Base-by-base conservation (phyloP, 1,140 invertebrate genomes). In the Drosophila burlai region DNA sequence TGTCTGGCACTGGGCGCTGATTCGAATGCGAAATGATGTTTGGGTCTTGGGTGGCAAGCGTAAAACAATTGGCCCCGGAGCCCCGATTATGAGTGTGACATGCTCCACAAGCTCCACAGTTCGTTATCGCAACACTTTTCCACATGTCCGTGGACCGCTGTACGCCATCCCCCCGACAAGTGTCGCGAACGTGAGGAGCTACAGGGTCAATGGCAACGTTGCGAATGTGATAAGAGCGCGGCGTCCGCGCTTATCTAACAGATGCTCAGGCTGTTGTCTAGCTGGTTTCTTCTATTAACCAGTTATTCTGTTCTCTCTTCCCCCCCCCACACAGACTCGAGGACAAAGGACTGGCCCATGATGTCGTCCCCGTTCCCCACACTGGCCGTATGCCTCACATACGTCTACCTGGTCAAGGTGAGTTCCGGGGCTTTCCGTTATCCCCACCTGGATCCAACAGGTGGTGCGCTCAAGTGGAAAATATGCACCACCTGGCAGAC, bases 341-440 rank as follows among this genome's bases (percentile, higher is more conserved):
- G 97, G 83, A 97, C 97, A 66, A 96, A 96, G 81, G 95, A 97
- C 90, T 98, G 97, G 97, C 95, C 96, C 47, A 93, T 98, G 80
- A 98, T 98, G 96, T 95, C 95, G 59, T 96, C 96, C 68, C 97
- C 97, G 46, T 95, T 96, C 61, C 97, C 97, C 43, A 98, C 97
- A 24, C 89, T 97, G 76, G 93, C 95, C 69, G 95, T 97, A 73
- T 97, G 97, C 90, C 92, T 97, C 54, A 94, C 94, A 67, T 97
- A 97, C 82, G 95, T 97, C 29, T 96, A 96, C 87, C 83, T 96
- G 74, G 96, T 97, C 60, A 97, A 97, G 94, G 95, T 96, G 61
- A 94, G 94, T 94, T 62, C 10, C 34, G 38, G 95, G 96, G 58
- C 94, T 93, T 93, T 60, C 4, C 45, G 24, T 40, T 18, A 6